Percentiles rank a stretch among this genome's conserved stretches.
These are phyloP conservation scores for Ceratina japonica DNA, from an alignment of 1,140 invertebrate genomes.

Conservation along the genomic window DNA sequence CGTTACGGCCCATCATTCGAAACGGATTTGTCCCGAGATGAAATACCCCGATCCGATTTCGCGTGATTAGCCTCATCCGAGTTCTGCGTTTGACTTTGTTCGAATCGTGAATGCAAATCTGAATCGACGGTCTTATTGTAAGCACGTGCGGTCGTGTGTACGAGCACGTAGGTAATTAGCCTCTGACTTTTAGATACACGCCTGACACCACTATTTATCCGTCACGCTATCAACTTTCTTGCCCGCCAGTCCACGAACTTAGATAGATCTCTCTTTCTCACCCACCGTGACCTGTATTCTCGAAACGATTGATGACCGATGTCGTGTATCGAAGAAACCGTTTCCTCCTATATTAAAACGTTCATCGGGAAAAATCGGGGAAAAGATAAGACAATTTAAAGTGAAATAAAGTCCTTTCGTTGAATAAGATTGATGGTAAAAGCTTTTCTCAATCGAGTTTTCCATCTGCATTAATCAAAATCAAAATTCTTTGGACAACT, in stretches of 20 bases:
- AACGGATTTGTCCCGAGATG: neutral
- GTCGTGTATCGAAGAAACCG: neutral
- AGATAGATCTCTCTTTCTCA: constrained; percentile 26
- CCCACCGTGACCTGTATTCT: constrained; percentile 51
- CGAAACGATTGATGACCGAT: constrained; percentile 9
- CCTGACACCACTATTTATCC: constrained; percentile 39
- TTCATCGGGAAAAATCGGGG: neutral
- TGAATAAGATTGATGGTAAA: neutral
- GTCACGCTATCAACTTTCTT: constrained; percentile 29
- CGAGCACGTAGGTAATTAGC: constrained; percentile 51
- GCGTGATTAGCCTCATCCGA: neutral
- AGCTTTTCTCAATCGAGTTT: neutral
- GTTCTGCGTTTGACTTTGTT: neutral
- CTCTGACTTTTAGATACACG: constrained; percentile 46
- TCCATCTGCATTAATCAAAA: too few species aligned
- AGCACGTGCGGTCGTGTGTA: constrained; percentile 33
- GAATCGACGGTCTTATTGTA: constrained; percentile 24
- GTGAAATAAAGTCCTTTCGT: neutral
- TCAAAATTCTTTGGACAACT: too few species aligned
- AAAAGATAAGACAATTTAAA: constrained; percentile 25
- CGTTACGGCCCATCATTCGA: neutral
- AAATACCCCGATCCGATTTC: too few species aligned
- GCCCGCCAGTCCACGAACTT: constrained; percentile 40
- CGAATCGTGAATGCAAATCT: too few species aligned
- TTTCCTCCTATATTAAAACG: constrained; percentile 19